phyloP scores from a whole-genome alignment of 1,140 invertebrate genomes.

The Onthophagus taurus region DNA sequence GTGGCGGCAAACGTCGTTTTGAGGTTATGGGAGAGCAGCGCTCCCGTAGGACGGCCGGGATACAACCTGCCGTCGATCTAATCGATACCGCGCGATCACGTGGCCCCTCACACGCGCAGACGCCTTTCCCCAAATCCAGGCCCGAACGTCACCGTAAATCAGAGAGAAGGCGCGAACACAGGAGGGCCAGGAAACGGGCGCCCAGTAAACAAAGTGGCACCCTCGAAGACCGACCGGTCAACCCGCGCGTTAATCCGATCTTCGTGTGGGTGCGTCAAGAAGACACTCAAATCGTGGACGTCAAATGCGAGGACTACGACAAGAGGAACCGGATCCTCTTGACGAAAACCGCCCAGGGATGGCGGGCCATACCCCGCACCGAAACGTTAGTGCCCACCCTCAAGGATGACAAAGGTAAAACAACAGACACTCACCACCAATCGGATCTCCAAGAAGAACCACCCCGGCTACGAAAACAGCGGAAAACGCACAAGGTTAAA shows the following conservation, averaged over 20 bases:
- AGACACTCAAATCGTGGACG: constrained; percentile 67
- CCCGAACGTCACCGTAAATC: constrained; percentile 35
- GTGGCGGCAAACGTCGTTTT: constrained; percentile 14
- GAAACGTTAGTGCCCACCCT: constrained; percentile 51
- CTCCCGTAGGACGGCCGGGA: constrained; percentile 28
- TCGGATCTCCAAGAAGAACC: constrained; percentile 26
- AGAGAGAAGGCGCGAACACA: constrained; percentile 33
- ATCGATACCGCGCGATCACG: constrained; percentile 35
- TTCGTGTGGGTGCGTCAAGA: constrained; percentile 72
- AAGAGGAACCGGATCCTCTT: constrained; percentile 69
- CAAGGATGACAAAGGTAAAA: constrained; percentile 31
- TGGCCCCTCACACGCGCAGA: constrained; percentile 32
- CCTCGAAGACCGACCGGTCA: constrained; percentile 26
- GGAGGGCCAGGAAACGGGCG: constrained; percentile 33
- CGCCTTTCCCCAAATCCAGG: constrained; percentile 31
- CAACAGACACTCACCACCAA: constrained; percentile 5
- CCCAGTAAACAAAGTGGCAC: constrained; percentile 33
- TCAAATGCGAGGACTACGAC: constrained; percentile 77
- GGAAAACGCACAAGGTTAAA: constrained; percentile 26
- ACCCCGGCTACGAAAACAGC: constrained; percentile 22
- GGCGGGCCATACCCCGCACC: constrained; percentile 70
- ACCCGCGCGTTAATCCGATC: constrained; percentile 62
- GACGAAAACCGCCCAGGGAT: constrained; percentile 67
- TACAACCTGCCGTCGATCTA: constrained; percentile 29
- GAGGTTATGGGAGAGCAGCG: constrained; percentile 36